Evolutionary conservation across 2,797 vertebrate genomes (phyloP).

Genomic region (Melanotaenia maccullochi): DNA sequence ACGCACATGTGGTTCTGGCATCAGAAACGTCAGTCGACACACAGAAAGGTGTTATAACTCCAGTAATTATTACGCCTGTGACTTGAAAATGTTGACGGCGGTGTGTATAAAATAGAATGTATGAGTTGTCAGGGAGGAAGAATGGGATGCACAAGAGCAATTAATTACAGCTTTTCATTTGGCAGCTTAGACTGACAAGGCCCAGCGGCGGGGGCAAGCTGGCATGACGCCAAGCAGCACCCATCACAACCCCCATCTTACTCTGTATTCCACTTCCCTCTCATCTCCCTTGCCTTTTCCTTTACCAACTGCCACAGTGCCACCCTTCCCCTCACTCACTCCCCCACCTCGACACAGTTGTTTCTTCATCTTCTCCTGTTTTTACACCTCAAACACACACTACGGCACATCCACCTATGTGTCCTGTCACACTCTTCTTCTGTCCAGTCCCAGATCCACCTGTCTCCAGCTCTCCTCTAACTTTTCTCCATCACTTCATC

Average conservation of each 20-base stretch:
- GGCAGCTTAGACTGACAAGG: conserved; percentile 81
- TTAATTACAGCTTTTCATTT: conserved; percentile 95
- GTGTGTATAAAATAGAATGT: conserved; percentile 89
- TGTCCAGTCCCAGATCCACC: not conserved
- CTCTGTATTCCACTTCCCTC: conserved; percentile 31
- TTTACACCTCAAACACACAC: conserved; percentile 9
- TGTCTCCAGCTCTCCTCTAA: conserved; percentile 1
- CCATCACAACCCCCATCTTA: conserved; percentile 63
- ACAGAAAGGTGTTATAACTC: conserved; percentile 94
- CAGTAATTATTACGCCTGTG: conserved; percentile 91
- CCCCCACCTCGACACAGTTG: conserved; percentile 25
- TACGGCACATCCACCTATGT: conserved; percentile 3
- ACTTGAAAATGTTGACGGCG: conserved; percentile 91
- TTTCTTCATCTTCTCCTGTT: conserved; percentile 39
- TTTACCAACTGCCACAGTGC: conserved; percentile 61
- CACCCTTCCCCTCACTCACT: conserved; percentile 36
- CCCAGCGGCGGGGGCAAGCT: conserved; percentile 76
- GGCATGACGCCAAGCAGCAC: conserved; percentile 77
- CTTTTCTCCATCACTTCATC: not conserved
- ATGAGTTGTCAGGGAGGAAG: conserved; percentile 83
- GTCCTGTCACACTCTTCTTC: not conserved
- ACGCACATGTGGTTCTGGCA: conserved; percentile 58
- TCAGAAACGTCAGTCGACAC: conserved; percentile 84
- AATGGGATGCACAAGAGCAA: conserved; percentile 88
- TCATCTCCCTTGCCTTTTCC: conserved; percentile 38